Conservation (phyloP, 2,797 vertebrate genomes). For the Podarcis lilfordi region DNA sequence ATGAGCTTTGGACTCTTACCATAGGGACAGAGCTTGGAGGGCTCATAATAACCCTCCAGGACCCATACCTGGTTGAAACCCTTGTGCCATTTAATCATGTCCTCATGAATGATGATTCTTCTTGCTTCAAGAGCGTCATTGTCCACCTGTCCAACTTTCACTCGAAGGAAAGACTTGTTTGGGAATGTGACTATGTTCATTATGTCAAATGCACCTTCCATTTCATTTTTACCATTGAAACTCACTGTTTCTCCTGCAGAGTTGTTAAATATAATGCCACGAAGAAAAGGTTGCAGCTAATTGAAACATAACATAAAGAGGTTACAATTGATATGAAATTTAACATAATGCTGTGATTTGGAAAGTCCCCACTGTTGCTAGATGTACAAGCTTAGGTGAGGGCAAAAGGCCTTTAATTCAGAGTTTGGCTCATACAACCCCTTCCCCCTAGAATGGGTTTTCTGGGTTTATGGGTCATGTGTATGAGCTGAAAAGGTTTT, state of each 20-base stretch:
- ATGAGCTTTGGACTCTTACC: too few relatives aligned
- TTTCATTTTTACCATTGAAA: neutral
- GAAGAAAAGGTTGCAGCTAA: neutral
- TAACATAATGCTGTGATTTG: too few relatives aligned
- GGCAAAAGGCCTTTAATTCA: too few relatives aligned
- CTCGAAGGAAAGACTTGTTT: neutral
- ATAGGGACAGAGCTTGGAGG: too few relatives aligned
- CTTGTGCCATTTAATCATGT: neutral
- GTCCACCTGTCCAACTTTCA: conserved; percentile 3
- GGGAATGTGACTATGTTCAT: neutral
- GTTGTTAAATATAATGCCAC: conserved; percentile 6
- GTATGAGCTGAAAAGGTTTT: too few relatives aligned
- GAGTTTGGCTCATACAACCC: too few relatives aligned
- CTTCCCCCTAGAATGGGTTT: too few relatives aligned
- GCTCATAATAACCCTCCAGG: too few relatives aligned
- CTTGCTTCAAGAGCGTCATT: neutral
- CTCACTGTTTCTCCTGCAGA: conserved; percentile 1
- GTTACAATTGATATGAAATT: too few relatives aligned
- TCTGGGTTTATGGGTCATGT: too few relatives aligned
- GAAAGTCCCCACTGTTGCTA: too few relatives aligned
- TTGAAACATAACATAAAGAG: neutral
- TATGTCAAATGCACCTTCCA: neutral
- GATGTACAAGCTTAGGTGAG: too few relatives aligned
- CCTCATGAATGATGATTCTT: neutral
- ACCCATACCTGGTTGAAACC: conserved; percentile 1